Base-by-base conservation (phyloP, 2,888 invertebrate genomes). In the Argynnis bischoffii region DNA sequence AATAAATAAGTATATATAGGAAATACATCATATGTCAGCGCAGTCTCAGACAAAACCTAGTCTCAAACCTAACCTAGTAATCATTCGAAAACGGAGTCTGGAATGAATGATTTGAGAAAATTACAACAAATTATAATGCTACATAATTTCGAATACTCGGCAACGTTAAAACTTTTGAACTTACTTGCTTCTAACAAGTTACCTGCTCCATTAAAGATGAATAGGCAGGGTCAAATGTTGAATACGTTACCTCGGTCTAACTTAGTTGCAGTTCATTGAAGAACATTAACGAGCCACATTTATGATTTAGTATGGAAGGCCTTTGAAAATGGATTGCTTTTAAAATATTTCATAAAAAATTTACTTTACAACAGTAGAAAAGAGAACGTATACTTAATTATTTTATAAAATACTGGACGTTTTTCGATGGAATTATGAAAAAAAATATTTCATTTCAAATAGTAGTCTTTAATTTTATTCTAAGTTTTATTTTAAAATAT, bases 191-290 rank as follows among this genome's bases (percentile, higher is more conserved):
- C 54, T 41, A 47, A 13, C 55, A 63, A 63, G 63, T 63, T 63
- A 55, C 63, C 47, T 63, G 63, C 53, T 55, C 54, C 63, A 63
- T 63, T 54, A 63, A 63, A 63, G 21, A 63, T 54, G 63, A 63
- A 55, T 63, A 47, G 55, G 54, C 54, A 16, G 16, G 54, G 63
- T 63, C 63, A 63, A 63, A 55, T 26, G 63, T 26, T 55, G 46
- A 54, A 63, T 63, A 63, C 63, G 26, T 55, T 54, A 47, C n/a
- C 48, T 59, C 46, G 26, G 53, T 63, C 41, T 41, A 47, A 63
- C 63, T 63, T 63, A 41, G 46, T 63, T 63, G 48, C 54, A 55
- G 54, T 41, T 63, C 54, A 55, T 55, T 55, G 63, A 31, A 18
- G 54, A 63, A 53, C 54, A 53, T 55, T 54, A 54, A 54, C 35